These are phyloP conservation scores for Eutolmus rufibarbis DNA, from an alignment of 2,888 invertebrate species.

Conservation along the genomic window DNA sequence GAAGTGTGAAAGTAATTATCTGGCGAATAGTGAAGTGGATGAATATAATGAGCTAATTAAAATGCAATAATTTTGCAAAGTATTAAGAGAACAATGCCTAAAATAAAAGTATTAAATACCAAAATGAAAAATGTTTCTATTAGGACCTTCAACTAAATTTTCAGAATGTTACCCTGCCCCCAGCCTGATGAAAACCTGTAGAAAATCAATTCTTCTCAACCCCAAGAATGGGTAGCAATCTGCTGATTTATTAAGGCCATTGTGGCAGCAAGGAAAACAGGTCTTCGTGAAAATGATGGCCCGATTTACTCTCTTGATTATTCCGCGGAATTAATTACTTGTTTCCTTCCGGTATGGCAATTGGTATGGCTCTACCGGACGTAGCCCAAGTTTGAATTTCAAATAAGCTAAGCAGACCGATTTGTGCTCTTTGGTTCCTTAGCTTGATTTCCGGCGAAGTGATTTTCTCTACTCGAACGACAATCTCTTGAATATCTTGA, in stretches of 20 bases:
- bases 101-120: too few relatives aligned
- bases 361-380: not conserved
- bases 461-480: not conserved
- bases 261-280: not conserved
- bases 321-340: not conserved
- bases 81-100: too few relatives aligned
- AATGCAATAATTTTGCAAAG: too few relatives aligned
- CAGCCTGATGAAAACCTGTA: not conserved
- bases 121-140: too few relatives aligned
- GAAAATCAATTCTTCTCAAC: not conserved
- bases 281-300: not conserved
- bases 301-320: not conserved
- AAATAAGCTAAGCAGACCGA: not conserved
- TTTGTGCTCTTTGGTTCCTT: not conserved
- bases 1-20: too few relatives aligned
- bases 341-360: not conserved
- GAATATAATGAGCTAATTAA: too few relatives aligned
- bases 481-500: not conserved
- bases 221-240: not conserved
- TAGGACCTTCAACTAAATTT: too few relatives aligned
- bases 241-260: not conserved
- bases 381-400: not conserved
- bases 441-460: not conserved
- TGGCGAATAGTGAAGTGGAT: too few relatives aligned
- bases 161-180: not conserved